Conservation (phyloP, 2,888 invertebrate species). For the Nymphalis polychloros region DNA sequence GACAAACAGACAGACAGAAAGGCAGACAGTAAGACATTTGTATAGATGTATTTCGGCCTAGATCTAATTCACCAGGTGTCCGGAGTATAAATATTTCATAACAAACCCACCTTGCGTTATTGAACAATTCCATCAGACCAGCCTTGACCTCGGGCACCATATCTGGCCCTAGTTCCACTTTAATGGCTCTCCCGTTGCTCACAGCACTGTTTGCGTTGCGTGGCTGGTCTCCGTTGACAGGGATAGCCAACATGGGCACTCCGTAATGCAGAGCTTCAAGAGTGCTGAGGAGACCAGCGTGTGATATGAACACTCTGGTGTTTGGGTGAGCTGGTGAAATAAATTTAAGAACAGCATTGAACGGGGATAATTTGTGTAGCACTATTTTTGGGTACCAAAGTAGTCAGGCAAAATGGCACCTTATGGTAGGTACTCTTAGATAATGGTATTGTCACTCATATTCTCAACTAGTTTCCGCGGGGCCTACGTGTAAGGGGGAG, state of each 20-base stretch:
- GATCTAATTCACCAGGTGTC: not conserved
- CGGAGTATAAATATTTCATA: not conserved
- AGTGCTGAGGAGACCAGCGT: conserved; percentile 52
- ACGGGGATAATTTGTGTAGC: too few relatives aligned
- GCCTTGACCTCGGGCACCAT: conserved; percentile 47
- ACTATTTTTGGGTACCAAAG: too few relatives aligned
- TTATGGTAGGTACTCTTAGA: too few relatives aligned
- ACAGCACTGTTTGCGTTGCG: conserved; percentile 52
- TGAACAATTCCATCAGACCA: conserved; percentile 50
- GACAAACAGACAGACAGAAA: too few relatives aligned
- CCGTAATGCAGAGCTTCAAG: conserved; percentile 52
- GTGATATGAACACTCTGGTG: conserved; percentile 51
- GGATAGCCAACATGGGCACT: conserved; percentile 58
- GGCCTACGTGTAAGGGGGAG: too few relatives aligned
- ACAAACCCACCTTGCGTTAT: conserved; percentile 49
- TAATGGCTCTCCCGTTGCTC: conserved; percentile 49
- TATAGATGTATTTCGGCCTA: too few relatives aligned
- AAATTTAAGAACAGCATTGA: not conserved
- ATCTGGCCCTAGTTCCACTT: conserved; percentile 45
- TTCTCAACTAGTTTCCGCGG: too few relatives aligned
- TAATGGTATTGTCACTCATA: too few relatives aligned
- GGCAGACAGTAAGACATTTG: too few relatives aligned
- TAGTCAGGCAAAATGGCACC: too few relatives aligned
- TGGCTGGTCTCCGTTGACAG: conserved; percentile 64
- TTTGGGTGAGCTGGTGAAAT: conserved; percentile 51